Evolutionary conservation across 2,797 vertebrate genomes (phyloP), one percentile per base, ranked within the genome.

Genomic region (Meriones psammophilus): DNA sequence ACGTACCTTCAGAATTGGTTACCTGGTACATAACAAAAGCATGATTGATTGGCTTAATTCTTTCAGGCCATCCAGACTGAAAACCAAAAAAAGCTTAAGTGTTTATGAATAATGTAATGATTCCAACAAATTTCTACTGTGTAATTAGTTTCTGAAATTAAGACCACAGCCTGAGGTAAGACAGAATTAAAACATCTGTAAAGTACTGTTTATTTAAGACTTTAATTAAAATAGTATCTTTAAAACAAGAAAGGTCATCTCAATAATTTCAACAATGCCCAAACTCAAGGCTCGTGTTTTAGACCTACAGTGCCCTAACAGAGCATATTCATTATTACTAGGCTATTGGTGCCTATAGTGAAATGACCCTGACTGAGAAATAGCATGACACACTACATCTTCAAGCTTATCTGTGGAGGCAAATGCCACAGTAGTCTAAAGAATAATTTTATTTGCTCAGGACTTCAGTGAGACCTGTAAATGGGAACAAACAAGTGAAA

Each of bases 311-410:
- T 36, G 95, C 92, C 5, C 94, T 69, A 96, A 92, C 7, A 94
- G 1, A 58, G 95, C 89, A 54, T 85, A 89, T 54, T 88, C 78
- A 56, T 68, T 96, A 94, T 79, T 80, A 64, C 93, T 20, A 93
- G 22, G 66, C n/a, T 68, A 90, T 50, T 14, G 88, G 64, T 78
- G 85, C n/a, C 71, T 92, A 92, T n/a, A 88, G 66, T 74, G 58
- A 96, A 90, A 92, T 90, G 96, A 94, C 97, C 97, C 97, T 98
- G 97, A 98, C 94, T 98, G 98, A 98, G 98, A 99, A 99, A 99
- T 99, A 99, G 99, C 99, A 99, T 99, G 99, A 99, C 99, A 99
- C 99, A 99, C 99, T 99, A 99, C 99, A 99, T 98, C 99, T 99
- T 99, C 98, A 98, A 99, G 98, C 98, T 98, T 97, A 97, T 98